A percentile compares a stretch with the other conserved stretches of the same genome.
phyloP scores from a whole-genome alignment of 2,888 invertebrate species.

The Microplitis deprimator region DNA sequence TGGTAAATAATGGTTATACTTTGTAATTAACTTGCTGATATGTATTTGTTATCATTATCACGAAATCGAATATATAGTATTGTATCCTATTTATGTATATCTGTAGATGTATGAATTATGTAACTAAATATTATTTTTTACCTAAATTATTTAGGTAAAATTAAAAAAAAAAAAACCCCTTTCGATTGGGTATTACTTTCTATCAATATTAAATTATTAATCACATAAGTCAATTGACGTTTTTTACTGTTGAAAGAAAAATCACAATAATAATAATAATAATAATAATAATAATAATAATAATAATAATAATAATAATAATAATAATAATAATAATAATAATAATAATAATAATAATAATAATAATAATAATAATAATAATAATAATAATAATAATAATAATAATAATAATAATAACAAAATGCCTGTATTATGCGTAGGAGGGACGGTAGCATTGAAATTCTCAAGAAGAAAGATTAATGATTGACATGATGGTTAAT shows the following conservation, averaged over 20 bases:
- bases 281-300: background rate
- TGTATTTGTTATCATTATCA: conserved; percentile 40
- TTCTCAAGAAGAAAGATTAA: background rate
- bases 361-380: background rate
- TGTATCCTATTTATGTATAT: conserved; percentile 18
- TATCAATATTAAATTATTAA: background rate
- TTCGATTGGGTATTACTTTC: conserved; percentile 1
- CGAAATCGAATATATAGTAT: conserved; percentile 33
- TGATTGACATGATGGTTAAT: conserved; percentile 25
- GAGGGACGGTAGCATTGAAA: conserved; percentile 31
- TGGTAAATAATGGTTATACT: background rate
- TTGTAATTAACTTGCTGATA: conserved; percentile 34
- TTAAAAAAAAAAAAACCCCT: background rate
- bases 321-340: background rate
- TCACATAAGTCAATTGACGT: conserved; percentile 1
- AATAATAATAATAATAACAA: conserved; percentile 14
- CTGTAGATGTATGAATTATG: conserved; percentile 12
- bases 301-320: background rate
- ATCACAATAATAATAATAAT: background rate
- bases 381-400: background rate
- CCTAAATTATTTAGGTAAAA: background rate
- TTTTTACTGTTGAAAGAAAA: background rate
- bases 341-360: background rate
- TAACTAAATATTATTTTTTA: conserved; percentile 13
- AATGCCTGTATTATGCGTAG: background rate